Percentiles rank a stretch among this genome's conserved stretches.
These are phyloP conservation scores for Oryzias sinensis DNA, from an alignment of 2,797 vertebrate species.

Conservation along the genomic window DNA sequence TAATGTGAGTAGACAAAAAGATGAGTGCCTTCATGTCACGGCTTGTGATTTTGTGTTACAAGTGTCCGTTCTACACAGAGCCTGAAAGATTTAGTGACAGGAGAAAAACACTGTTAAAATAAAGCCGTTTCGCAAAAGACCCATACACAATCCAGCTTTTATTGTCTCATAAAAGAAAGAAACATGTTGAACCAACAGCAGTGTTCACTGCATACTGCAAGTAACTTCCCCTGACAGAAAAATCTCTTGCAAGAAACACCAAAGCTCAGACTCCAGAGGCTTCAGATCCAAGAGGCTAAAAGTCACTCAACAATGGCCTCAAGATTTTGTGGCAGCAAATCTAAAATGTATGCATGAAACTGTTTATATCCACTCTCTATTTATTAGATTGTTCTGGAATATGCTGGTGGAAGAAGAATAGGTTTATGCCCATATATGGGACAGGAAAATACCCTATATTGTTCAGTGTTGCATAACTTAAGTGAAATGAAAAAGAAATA, in stretches of 20 bases:
- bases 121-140: slow-evolving; percentile 76
- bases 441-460: slow-evolving; percentile 72
- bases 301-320: slow-evolving; percentile 43
- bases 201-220: slow-evolving; percentile 65
- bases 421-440: slow-evolving; percentile 72
- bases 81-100: slow-evolving; percentile 78
- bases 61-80: slow-evolving; percentile 64
- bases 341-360: slow-evolving; percentile 69
- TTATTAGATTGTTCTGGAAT: slow-evolving; percentile 67
- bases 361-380: slow-evolving; percentile 66
- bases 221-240: slow-evolving; percentile 71
- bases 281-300: slow-evolving; percentile 56
- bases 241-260: slow-evolving; percentile 45
- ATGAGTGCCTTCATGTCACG: slow-evolving; percentile 69
- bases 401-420: slow-evolving; percentile 66
- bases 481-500: slow-evolving; percentile 80
- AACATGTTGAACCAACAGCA: slow-evolving; percentile 73
- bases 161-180: slow-evolving; percentile 80
- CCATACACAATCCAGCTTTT: slow-evolving; percentile 78
- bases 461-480: slow-evolving; percentile 78
- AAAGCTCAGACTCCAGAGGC: slow-evolving; percentile 32
- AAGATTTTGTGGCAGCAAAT: slow-evolving; percentile 66
- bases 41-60: slow-evolving; percentile 67
- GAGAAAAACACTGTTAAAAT: slow-evolving; percentile 77
- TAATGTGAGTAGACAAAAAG: slow-evolving; percentile 64